Evolutionary conservation across 2,113 vertebrate genomes (phyloP).

Genomic region (Martes martes): DNA sequence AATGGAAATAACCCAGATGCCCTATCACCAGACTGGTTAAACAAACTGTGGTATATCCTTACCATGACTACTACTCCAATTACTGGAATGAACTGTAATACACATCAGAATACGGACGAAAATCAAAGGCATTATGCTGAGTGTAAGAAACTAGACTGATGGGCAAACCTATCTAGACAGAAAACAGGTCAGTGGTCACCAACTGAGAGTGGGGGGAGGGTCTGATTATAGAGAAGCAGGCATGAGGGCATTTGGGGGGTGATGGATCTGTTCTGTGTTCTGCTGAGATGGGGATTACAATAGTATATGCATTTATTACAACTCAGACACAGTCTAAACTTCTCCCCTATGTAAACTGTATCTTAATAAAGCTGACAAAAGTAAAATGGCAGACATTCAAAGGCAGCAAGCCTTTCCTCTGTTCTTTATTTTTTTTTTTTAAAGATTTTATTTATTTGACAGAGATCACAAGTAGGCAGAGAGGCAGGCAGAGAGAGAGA

Average conservation of each 20-base stretch:
- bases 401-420: background rate
- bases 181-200: background rate
- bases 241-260: background rate
- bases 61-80: background rate
- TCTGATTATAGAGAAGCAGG: background rate
- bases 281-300: background rate
- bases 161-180: background rate
- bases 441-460: too few species aligned
- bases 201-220: background rate
- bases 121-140: background rate
- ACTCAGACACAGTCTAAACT: background rate
- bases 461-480: too few species aligned
- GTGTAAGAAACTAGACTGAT: background rate
- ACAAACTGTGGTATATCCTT: background rate
- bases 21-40: background rate
- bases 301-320: conserved; percentile 11
- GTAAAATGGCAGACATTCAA: background rate
- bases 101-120: background rate
- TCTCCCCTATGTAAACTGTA: background rate
- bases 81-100: background rate
- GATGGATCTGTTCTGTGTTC: background rate
- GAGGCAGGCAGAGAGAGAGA: too few species aligned
- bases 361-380: conserved; percentile 11
- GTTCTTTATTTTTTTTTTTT: too few species aligned
- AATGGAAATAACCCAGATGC: background rate